A percentile compares a stretch with the other conserved stretches of the same genome.
Evolutionary conservation across 2,113 vertebrate genomes (phyloP).

Genomic region (Rhinolophus sinicus): DNA sequence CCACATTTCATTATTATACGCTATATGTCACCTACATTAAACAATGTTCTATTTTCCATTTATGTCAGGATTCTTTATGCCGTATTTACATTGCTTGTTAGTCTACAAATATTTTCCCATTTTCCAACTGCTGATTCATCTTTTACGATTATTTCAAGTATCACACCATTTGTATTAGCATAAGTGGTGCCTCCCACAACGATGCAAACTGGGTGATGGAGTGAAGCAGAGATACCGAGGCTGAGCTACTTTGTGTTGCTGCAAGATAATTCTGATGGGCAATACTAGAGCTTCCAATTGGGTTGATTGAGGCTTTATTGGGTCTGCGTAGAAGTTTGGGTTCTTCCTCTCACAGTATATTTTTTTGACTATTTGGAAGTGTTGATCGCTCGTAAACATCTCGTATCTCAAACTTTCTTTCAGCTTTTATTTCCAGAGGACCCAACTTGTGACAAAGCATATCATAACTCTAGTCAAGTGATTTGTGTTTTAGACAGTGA

Average conservation of each 20-base stretch:
- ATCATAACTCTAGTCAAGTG: background rate
- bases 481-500: background rate
- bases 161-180: background rate
- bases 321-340: background rate
- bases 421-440: background rate
- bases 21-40: background rate
- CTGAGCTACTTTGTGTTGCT: background rate
- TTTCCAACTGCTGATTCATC: background rate
- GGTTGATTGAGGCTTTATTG: background rate
- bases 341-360: background rate
- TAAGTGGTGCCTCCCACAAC: background rate
- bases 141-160: background rate
- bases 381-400: background rate
- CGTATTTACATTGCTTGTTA: background rate
- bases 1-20: background rate
- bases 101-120: background rate
- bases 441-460: background rate
- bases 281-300: background rate
- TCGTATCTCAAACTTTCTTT: background rate
- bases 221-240: background rate
- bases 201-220: background rate
- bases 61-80: background rate
- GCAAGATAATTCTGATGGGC: no score
- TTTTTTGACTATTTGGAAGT: background rate
- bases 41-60: background rate